phyloP scores from a whole-genome alignment of 2,113 vertebrate genomes.

The Psittacula cyanocephala region DNA sequence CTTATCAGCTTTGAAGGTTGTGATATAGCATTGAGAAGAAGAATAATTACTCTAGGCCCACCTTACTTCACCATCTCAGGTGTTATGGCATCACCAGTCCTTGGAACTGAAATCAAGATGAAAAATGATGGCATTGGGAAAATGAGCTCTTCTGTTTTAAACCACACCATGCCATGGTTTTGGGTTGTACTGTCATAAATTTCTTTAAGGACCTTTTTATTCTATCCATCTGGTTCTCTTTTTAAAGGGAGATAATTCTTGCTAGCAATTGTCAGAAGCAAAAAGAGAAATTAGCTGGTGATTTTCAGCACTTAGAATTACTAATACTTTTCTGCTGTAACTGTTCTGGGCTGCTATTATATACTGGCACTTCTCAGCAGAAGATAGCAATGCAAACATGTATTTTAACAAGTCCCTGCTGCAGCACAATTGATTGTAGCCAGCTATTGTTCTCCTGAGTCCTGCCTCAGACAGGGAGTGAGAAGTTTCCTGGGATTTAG shows the following conservation, averaged over 20 bases:
- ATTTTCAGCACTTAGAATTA: neutral
- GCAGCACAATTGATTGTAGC: neutral
- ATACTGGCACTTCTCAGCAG: neutral
- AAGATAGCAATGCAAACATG: neutral
- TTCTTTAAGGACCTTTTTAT: neutral
- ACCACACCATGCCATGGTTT: neutral
- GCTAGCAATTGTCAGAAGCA: neutral
- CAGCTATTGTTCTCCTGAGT: slow-evolving; percentile 12
- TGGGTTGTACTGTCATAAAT: neutral
- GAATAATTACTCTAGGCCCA: neutral
- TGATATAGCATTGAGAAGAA: neutral
- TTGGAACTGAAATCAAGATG: neutral
- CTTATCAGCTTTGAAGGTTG: neutral
- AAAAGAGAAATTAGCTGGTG: neutral
- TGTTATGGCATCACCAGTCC: neutral
- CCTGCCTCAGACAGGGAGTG: neutral
- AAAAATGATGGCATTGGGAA: neutral
- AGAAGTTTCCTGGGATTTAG: slow-evolving; percentile 33
- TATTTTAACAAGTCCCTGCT: neutral
- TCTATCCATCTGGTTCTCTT: neutral
- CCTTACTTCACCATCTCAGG: neutral
- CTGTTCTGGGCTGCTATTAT: neutral
- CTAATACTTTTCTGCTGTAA: neutral
- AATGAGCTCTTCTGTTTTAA: neutral
- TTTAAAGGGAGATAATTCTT: neutral